Conservation (phyloP, 2,797 vertebrate species). For the Helarctos malayanus region DNA sequence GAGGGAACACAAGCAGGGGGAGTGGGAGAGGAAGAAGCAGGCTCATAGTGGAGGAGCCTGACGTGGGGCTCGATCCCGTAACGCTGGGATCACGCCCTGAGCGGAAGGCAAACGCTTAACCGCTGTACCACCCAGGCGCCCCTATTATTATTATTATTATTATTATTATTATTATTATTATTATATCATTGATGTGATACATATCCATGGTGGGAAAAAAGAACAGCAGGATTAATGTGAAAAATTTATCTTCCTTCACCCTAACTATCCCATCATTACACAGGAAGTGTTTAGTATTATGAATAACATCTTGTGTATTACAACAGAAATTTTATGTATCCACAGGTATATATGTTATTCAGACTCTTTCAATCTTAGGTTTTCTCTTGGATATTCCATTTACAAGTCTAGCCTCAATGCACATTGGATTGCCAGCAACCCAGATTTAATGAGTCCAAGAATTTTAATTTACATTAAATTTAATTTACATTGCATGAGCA, state of each 20-base stretch:
- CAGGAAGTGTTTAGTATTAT: neutral
- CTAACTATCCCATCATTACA: neutral
- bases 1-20: too few relatives aligned
- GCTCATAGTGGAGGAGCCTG: too few relatives aligned
- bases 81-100: too few relatives aligned
- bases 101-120: too few relatives aligned
- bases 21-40: too few relatives aligned
- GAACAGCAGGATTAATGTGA: neutral
- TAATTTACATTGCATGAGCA: neutral
- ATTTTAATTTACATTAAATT: neutral
- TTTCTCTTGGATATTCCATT: neutral
- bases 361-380: neutral
- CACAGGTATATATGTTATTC: slow-evolving; percentile 2
- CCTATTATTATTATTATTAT: neutral
- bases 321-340: neutral
- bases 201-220: neutral
- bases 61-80: too few relatives aligned
- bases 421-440: neutral
- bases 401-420: neutral
- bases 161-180: neutral
- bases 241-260: neutral
- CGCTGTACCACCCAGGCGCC: too few relatives aligned
- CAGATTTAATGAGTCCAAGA: neutral
- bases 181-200: neutral
- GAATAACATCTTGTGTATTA: neutral